Evolutionary conservation across 2,113 vertebrate genomes (phyloP).

Genomic region (Psettodes erumei): DNA sequence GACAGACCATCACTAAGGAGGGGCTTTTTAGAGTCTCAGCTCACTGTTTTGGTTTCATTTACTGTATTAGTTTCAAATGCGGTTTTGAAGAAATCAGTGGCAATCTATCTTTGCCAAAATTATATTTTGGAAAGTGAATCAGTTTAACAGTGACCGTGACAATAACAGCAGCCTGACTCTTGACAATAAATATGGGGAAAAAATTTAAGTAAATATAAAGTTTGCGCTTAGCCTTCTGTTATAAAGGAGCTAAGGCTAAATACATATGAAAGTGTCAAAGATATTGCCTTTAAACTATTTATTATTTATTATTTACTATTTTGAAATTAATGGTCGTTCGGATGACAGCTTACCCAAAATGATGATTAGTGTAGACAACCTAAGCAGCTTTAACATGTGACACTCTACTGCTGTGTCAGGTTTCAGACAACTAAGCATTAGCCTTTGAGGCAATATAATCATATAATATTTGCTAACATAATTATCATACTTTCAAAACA

Average conservation of each 20-base stretch:
- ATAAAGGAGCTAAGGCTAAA: not conserved
- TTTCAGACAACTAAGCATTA: constrained; percentile 27
- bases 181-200: not conserved
- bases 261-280: not conserved
- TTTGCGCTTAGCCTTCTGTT: not conserved
- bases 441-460: not conserved
- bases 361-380: not conserved
- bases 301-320: too few species aligned
- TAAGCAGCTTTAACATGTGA: not conserved
- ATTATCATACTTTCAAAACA: constrained; percentile 23
- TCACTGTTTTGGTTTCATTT: not conserved
- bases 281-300: not conserved
- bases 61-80: not conserved
- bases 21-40: too few species aligned
- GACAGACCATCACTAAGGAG: too few species aligned
- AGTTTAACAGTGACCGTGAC: not conserved
- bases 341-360: not conserved
- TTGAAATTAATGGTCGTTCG: not conserved
- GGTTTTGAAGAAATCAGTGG: not conserved
- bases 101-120: not conserved
- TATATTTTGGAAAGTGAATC: too few species aligned
- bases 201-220: not conserved
- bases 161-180: not conserved
- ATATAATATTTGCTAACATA: constrained; percentile 4
- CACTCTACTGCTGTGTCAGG: constrained; percentile 3